Conservation (phyloP, 2,888 invertebrate genomes). For the Allacma fusca region DNA sequence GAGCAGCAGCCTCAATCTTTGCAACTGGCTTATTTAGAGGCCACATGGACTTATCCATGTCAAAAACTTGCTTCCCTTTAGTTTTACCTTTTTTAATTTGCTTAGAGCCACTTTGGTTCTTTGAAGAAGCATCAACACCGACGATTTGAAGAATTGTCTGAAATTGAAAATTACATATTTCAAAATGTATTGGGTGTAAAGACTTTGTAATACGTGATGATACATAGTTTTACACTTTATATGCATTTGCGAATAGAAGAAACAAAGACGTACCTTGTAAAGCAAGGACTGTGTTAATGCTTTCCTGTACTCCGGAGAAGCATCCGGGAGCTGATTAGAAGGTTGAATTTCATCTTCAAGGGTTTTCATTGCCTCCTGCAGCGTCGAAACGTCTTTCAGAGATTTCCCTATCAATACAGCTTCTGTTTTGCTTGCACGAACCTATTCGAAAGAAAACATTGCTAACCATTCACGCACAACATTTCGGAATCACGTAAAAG, state of each 20-base stretch:
- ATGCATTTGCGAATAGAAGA: too few relatives aligned
- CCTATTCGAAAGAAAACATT: too few relatives aligned
- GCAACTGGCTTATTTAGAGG: constrained; percentile 78
- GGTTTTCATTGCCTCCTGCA: constrained; percentile 68
- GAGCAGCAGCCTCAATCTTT: constrained; percentile 74
- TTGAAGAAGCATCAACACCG: neutral
- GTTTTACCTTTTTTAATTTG: constrained; percentile 72
- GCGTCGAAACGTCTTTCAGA: constrained; percentile 61
- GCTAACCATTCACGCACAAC: too few relatives aligned
- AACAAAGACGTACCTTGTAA: constrained; percentile 83
- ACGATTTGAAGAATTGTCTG: neutral
- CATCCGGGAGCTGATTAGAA: constrained; percentile 73
- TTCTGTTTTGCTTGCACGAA: constrained; percentile 27
- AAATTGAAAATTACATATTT: too few relatives aligned
- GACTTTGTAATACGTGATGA: too few relatives aligned
- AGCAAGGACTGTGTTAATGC: constrained; percentile 77
- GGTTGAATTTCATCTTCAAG: constrained; percentile 73
- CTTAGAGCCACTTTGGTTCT: constrained; percentile 68
- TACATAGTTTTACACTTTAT: too few relatives aligned
- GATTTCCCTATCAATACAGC: constrained; percentile 5
- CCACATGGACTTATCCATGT: constrained; percentile 73
- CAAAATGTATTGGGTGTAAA: too few relatives aligned
- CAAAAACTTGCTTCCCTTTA: constrained; percentile 74
- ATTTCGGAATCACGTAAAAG: too few relatives aligned
- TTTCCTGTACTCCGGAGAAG: constrained; percentile 74